A percentile compares a stretch with the other conserved stretches of the same genome.
These are phyloP conservation scores for Anoura caudifer DNA, from an alignment of 2,113 vertebrate genomes.

Conservation along the genomic window DNA sequence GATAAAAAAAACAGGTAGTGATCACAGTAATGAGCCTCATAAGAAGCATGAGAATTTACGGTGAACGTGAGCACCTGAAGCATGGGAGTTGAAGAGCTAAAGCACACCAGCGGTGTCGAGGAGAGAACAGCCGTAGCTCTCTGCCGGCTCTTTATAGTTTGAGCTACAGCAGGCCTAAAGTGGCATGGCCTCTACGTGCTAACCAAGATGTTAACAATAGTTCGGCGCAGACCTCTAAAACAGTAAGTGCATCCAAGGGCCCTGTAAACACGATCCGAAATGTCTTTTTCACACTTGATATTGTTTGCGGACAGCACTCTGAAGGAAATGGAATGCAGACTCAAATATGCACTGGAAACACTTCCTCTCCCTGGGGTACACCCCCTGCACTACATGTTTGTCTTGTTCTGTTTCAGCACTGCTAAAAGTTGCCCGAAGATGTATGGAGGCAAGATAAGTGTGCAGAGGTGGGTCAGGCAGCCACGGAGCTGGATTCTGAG, in stretches of 20 bases:
- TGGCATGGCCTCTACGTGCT: neutral
- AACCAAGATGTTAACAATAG: neutral
- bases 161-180: neutral
- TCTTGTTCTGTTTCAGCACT: neutral
- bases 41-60: neutral
- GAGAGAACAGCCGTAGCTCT: neutral
- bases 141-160: neutral
- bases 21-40: neutral
- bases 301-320: conserved; percentile 11
- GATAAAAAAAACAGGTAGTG: neutral
- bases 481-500: neutral
- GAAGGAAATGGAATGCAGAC: neutral
- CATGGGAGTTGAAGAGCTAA: neutral
- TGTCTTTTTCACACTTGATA: neutral
- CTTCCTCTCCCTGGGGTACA: neutral
- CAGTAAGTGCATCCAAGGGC: neutral
- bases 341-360: neutral
- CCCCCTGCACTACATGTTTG: neutral
- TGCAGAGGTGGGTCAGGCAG: neutral
- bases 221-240: neutral
- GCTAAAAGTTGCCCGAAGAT: neutral
- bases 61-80: neutral
- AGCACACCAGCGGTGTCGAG: neutral
- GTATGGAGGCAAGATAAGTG: too few relatives aligned
- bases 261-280: neutral